phyloP scores from a whole-genome alignment of 2,797 vertebrate genomes.

The Macroramphosus scolopax region DNA sequence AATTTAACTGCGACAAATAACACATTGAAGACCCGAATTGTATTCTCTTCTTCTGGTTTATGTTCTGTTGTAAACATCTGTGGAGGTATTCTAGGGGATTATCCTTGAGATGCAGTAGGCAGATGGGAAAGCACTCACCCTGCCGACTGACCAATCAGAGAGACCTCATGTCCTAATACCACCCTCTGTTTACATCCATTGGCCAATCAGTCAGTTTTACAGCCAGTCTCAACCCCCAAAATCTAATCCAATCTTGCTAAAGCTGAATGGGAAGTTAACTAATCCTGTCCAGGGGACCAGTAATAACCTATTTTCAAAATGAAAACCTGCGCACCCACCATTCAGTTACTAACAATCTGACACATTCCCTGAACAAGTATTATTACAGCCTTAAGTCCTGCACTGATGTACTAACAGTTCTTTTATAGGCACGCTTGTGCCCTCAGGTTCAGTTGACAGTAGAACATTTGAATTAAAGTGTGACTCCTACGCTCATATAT shows the following conservation, averaged over 20 bases:
- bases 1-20: not conserved
- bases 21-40: constrained; percentile 7
- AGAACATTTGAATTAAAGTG: not conserved
- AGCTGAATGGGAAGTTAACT: constrained; percentile 73
- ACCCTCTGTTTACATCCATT: constrained; percentile 61
- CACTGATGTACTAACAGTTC: no score
- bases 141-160: constrained; percentile 64
- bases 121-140: constrained; percentile 73
- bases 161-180: constrained; percentile 53
- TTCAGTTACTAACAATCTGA: constrained; percentile 15
- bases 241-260: constrained; percentile 77
- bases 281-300: constrained; percentile 70
- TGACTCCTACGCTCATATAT: not conserved
- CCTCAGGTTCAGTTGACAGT: not conserved
- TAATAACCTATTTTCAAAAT: constrained; percentile 67
- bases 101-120: constrained; percentile 76
- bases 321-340: constrained; percentile 43
- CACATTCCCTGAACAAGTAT: constrained; percentile 1
- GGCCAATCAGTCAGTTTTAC: constrained; percentile 65
- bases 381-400: not conserved
- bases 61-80: constrained; percentile 71
- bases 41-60: constrained; percentile 29
- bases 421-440: not conserved
- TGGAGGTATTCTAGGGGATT: constrained; percentile 79
- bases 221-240: constrained; percentile 53